Evolutionary conservation across 2,797 vertebrate genomes (phyloP).

Genomic region (Momotus momota): DNA sequence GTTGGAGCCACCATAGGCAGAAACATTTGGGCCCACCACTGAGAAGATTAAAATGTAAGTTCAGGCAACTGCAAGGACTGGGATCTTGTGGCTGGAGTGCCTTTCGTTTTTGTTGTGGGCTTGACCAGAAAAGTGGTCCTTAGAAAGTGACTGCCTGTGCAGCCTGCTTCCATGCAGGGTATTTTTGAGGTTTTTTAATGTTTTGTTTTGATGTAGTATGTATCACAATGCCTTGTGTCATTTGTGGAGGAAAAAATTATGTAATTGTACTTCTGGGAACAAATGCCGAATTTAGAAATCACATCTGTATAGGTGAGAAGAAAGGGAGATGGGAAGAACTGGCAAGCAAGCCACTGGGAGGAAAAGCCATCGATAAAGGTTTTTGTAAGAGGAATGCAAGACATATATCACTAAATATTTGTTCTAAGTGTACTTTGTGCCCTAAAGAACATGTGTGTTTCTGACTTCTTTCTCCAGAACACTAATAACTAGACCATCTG

Average conservation of each 20-base stretch:
- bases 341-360: neutral
- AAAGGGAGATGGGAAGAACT: neutral
- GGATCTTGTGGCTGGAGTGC: neutral
- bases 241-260: neutral
- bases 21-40: neutral
- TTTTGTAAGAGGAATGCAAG: slow-evolving; percentile 1
- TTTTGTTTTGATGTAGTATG: neutral
- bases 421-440: slow-evolving; percentile 9
- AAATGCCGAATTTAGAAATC: neutral
- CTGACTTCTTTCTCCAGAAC: slow-evolving; percentile 35
- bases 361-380: neutral
- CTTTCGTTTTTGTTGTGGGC: neutral
- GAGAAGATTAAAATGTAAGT: neutral
- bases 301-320: neutral
- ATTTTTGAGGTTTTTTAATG: neutral
- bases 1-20: neutral
- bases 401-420: slow-evolving; percentile 31
- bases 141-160: neutral
- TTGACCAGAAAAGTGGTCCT: neutral
- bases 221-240: neutral
- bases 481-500: slow-evolving; percentile 61
- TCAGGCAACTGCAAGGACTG: neutral
- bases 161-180: neutral
- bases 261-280: neutral
- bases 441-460: slow-evolving; percentile 39